Evolutionary conservation across 2,113 vertebrate genomes (phyloP).

Genomic region (Vidua macroura): DNA sequence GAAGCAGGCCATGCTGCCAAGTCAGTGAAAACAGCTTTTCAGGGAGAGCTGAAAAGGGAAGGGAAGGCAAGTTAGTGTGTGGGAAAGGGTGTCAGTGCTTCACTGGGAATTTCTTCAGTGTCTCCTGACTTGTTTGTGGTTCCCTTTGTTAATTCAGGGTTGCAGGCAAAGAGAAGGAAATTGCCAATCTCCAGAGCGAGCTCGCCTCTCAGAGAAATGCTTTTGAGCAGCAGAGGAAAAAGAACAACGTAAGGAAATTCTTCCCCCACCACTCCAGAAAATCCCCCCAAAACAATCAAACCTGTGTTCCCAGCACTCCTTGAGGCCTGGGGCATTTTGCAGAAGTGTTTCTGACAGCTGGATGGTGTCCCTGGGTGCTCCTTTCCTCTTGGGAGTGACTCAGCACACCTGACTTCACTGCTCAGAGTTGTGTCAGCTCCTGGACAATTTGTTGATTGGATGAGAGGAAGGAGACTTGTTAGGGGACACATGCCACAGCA

Average conservation of each 20-base stretch:
- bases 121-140: not conserved
- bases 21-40: not conserved
- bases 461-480: not conserved
- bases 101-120: not conserved
- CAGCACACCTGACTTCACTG: not conserved
- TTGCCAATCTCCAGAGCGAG: constrained; percentile 78
- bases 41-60: not conserved
- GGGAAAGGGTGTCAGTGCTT: not conserved
- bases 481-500: not conserved
- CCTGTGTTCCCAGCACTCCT: not conserved
- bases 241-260: constrained; percentile 91
- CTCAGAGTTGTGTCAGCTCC: not conserved
- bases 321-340: not conserved
- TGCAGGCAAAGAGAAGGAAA: constrained; percentile 82
- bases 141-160: constrained; percentile 76
- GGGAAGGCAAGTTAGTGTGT: not conserved
- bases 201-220: constrained; percentile 81
- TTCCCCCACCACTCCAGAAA: not conserved
- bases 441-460: not conserved
- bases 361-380: not conserved
- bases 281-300: not conserved
- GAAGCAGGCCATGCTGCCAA: not conserved
- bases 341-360: not conserved
- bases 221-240: constrained; percentile 91
- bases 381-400: not conserved